phyloP scores from a whole-genome alignment of 2,797 vertebrate species.

The Ptychadena robeensis region DNA sequence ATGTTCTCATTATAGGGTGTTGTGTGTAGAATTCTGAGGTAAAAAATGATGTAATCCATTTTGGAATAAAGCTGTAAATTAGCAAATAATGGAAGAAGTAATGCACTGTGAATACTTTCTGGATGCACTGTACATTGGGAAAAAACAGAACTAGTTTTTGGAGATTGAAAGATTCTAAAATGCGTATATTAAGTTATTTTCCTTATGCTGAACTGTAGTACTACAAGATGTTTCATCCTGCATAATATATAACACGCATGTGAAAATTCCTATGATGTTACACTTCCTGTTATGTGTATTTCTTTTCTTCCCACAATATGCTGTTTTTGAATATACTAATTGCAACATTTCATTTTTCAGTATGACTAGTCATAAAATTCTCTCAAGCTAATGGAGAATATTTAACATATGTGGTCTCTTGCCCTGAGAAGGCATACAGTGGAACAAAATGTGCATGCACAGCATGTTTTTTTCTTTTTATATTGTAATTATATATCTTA shows the following conservation, averaged over 20 bases:
- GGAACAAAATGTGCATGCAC: neutral
- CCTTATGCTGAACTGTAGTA: neutral
- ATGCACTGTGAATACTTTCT: too few species aligned
- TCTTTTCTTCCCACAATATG: neutral
- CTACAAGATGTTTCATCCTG: neutral
- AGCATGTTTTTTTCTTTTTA: neutral
- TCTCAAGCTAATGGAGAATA: neutral
- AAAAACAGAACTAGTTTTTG: too few species aligned
- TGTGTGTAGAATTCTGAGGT: too few species aligned
- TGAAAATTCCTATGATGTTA: neutral
- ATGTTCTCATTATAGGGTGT: too few species aligned
- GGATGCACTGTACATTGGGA: too few species aligned
- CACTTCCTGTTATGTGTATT: neutral
- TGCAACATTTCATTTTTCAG: neutral
- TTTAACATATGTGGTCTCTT: neutral
- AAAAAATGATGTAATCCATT: too few species aligned
- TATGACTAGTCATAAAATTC: neutral
- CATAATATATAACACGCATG: neutral
- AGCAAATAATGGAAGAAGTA: too few species aligned
- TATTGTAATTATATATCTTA: neutral
- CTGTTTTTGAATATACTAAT: neutral
- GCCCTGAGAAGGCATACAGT: neutral
- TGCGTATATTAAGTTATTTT: too few species aligned
- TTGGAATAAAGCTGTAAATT: too few species aligned
- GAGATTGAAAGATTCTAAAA: too few species aligned